Percentiles rank a stretch among this genome's conserved stretches.
Conservation (phyloP, 2,888 invertebrate species). For the Euplagia quadripunctaria region DNA sequence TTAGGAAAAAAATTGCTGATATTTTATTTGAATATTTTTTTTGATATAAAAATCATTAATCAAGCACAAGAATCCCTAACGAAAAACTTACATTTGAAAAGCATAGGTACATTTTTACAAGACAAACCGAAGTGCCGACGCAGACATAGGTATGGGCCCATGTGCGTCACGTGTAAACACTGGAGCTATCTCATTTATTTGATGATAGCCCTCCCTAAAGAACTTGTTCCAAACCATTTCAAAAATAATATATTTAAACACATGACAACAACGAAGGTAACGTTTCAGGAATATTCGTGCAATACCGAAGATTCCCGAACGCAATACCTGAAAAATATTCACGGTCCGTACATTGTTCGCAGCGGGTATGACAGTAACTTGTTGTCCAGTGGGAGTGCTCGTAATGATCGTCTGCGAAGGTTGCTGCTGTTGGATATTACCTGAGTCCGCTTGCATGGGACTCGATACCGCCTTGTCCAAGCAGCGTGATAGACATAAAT, state of each 20-base stretch:
- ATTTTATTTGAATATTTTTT: not conserved
- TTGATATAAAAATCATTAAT: not conserved
- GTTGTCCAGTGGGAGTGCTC: constrained; percentile 92
- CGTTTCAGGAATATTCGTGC: constrained; percentile 56
- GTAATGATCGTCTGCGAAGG: constrained; percentile 90
- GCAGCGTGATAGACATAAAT: constrained; percentile 61
- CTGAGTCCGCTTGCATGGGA: constrained; percentile 77
- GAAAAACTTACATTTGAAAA: not conserved
- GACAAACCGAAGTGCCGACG: not conserved
- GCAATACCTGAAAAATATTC: constrained; percentile 76
- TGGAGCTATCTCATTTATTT: not conserved
- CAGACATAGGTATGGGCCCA: not conserved
- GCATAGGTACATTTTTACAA: not conserved
- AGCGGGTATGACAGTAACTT: constrained; percentile 93
- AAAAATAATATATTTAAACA: constrained; percentile 26
- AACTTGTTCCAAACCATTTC: not conserved
- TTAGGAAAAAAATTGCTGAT: not conserved
- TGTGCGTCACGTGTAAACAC: not conserved
- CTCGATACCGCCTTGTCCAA: constrained; percentile 83
- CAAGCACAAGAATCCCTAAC: not conserved
- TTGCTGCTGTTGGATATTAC: constrained; percentile 71
- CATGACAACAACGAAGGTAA: constrained; percentile 47
- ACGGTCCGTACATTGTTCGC: constrained; percentile 77
- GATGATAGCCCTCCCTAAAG: not conserved
- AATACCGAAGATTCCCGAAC: constrained; percentile 58